phyloP scores from a whole-genome alignment of 2,888 invertebrate genomes.

The Monopis laevigella region DNA sequence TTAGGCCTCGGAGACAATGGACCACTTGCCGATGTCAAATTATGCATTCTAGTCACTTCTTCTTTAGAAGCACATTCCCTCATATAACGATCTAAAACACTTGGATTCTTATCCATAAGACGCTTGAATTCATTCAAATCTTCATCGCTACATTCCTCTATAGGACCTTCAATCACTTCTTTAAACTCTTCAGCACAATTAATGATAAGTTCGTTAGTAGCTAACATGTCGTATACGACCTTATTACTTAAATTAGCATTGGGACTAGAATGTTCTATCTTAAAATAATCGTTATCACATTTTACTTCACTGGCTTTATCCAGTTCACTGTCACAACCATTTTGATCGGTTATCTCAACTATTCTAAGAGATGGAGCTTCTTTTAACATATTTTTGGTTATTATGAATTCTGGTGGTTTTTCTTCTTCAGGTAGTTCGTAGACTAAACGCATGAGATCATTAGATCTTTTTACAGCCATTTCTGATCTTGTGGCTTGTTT shows the following conservation, averaged over 20 bases:
- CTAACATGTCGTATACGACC: conserved; percentile 45
- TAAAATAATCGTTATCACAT: conserved; percentile 41
- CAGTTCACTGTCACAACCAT: conserved; percentile 54
- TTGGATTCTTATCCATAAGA: conserved; percentile 65
- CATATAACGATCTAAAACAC: conserved; percentile 78
- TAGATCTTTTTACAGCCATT: conserved; percentile 32
- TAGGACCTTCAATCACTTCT: conserved; percentile 48
- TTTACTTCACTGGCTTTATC: conserved; percentile 26
- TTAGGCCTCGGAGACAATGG: conserved; percentile 52
- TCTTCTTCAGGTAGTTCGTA: conserved; percentile 57
- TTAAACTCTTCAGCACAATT: conserved; percentile 44
- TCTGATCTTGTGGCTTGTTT: no score
- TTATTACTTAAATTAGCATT: conserved; percentile 45
- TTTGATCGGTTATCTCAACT: conserved; percentile 54
- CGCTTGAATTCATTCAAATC: conserved; percentile 47
- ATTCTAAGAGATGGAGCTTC: conserved; percentile 58
- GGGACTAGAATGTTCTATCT: conserved; percentile 39
- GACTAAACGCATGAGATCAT: conserved; percentile 56
- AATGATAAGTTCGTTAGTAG: conserved; percentile 42
- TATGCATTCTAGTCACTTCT: conserved; percentile 69
- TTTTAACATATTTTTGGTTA: conserved; percentile 55
- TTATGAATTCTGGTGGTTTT: conserved; percentile 30
- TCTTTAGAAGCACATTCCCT: conserved; percentile 78
- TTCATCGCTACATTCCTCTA: conserved; percentile 50
- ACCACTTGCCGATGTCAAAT: conserved; percentile 58